A percentile compares a stretch with the other conserved stretches of the same genome.
Evolutionary conservation across 2,888 invertebrate genomes (phyloP).

Genomic region (Augiades crinisus): DNA sequence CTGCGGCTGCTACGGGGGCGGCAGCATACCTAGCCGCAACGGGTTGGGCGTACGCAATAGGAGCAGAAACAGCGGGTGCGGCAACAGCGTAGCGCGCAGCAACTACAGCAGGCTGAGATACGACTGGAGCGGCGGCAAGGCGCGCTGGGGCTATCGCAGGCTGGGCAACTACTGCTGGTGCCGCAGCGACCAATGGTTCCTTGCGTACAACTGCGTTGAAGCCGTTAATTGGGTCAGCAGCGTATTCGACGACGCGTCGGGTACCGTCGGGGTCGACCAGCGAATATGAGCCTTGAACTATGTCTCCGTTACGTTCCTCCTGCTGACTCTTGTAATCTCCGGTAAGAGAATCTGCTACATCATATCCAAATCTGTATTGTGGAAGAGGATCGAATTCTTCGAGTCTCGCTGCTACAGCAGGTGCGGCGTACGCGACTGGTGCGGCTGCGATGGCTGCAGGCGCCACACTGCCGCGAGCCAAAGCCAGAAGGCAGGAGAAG

Average conservation of each 20-base stretch:
- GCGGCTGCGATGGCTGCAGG: slow-evolving; percentile 54
- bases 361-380: slow-evolving; percentile 77
- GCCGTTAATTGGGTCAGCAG: slow-evolving; percentile 65
- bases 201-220: slow-evolving; percentile 71
- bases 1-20: slow-evolving; percentile 41
- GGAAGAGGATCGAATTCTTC: slow-evolving; percentile 80
- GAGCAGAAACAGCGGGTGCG: slow-evolving; percentile 59
- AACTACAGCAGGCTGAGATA: slow-evolving; percentile 37
- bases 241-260: slow-evolving; percentile 63
- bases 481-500: slow-evolving; percentile 63
- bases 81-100: slow-evolving; percentile 50
- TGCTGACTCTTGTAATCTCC: slow-evolving; percentile 72
- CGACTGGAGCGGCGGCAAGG: slow-evolving; percentile 45
- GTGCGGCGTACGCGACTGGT: slow-evolving; percentile 47
- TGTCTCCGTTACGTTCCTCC: slow-evolving; percentile 78
- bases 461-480: slow-evolving; percentile 57
- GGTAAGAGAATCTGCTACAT: slow-evolving; percentile 67
- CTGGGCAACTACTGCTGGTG: slow-evolving; percentile 60
- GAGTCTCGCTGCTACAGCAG: slow-evolving; percentile 53
- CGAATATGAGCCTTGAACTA: slow-evolving; percentile 73
- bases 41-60: slow-evolving; percentile 38
- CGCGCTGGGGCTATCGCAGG: slow-evolving; percentile 49
- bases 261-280: slow-evolving; percentile 69
- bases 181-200: slow-evolving; percentile 57
- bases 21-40: slow-evolving; percentile 41